A percentile compares a stretch with the other conserved stretches of the same genome.
Conservation (phyloP, 2,888 invertebrate genomes). For the Drosophila birchii region DNA sequence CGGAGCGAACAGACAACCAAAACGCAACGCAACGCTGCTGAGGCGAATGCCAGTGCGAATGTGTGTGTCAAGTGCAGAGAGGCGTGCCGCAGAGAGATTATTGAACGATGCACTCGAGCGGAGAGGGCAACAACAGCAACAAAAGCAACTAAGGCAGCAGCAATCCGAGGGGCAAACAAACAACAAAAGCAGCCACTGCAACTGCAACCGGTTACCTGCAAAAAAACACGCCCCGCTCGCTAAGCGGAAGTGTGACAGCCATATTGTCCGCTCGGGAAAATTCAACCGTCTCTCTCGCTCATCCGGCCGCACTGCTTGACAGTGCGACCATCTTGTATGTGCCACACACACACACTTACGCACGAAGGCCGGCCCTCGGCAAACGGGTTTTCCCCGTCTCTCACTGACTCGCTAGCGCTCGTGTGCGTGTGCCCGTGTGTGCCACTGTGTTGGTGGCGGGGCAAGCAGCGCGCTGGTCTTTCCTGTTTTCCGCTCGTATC, state of each 20-base stretch:
- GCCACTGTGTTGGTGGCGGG: slow-evolving; percentile 28
- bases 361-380: slow-evolving; percentile 72
- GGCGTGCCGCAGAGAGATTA: slow-evolving; percentile 79
- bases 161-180: slow-evolving; percentile 55
- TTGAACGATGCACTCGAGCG: slow-evolving; percentile 81
- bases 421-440: slow-evolving; percentile 22
- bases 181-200: slow-evolving; percentile 57
- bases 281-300: slow-evolving; percentile 50
- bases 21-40: slow-evolving; percentile 46
- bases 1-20: slow-evolving; percentile 61
- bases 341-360: slow-evolving; percentile 52
- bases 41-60: slow-evolving; percentile 51
- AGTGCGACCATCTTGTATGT: slow-evolving; percentile 77
- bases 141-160: neutral
- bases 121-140: slow-evolving; percentile 48
- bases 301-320: slow-evolving; percentile 42
- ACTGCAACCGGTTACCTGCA: slow-evolving; percentile 70
- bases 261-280: slow-evolving; percentile 41
- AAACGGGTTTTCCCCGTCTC: slow-evolving; percentile 63
- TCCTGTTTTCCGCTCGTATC: slow-evolving; percentile 71
- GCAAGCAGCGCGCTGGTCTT: slow-evolving; percentile 59
- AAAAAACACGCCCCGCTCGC: slow-evolving; percentile 76
- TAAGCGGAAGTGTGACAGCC: slow-evolving; percentile 69
- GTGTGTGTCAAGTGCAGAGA: slow-evolving; percentile 77
- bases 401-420: slow-evolving; percentile 15